Conservation (phyloP, 37 sponge, comb jelly and placozoan species). For the Oopsacas minuta region DNA sequence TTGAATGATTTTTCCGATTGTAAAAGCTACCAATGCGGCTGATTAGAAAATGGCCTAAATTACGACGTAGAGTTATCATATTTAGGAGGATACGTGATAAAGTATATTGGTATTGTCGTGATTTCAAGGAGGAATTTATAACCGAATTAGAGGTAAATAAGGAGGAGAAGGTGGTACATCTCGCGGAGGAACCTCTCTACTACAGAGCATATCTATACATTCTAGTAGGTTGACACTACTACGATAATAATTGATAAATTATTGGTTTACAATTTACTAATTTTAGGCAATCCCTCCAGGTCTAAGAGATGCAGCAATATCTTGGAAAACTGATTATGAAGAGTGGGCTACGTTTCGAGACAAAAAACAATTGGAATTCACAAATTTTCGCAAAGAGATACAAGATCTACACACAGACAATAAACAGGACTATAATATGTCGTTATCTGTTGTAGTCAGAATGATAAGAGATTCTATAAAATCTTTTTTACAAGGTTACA, state of each 20-base stretch:
- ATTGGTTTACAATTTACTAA: not conserved
- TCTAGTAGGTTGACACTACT: too few species aligned
- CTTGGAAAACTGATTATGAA: not conserved
- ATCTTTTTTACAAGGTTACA: not conserved
- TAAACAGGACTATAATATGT: not conserved
- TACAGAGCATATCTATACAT: not conserved
- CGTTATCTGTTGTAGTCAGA: not conserved
- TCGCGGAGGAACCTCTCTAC: not conserved
- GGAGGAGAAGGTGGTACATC: not conserved
- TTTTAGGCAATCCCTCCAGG: not conserved
- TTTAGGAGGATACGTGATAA: not conserved
- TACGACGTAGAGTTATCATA: not conserved
- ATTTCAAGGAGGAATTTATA: conserved; percentile 2
- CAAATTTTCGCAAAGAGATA: not conserved
- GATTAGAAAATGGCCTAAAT: not conserved
- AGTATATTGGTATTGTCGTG: not conserved
- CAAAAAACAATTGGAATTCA: not conserved
- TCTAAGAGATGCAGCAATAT: not conserved
- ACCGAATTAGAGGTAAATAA: not conserved
- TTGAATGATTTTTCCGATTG: too few species aligned
- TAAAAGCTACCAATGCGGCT: not conserved
- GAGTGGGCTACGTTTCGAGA: not conserved
- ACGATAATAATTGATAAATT: too few species aligned
- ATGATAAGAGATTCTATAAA: not conserved
- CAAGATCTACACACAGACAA: not conserved